These are phyloP conservation scores for Narcine bancroftii DNA, from an alignment of 2,113 vertebrate species.

Conservation along the genomic window DNA sequence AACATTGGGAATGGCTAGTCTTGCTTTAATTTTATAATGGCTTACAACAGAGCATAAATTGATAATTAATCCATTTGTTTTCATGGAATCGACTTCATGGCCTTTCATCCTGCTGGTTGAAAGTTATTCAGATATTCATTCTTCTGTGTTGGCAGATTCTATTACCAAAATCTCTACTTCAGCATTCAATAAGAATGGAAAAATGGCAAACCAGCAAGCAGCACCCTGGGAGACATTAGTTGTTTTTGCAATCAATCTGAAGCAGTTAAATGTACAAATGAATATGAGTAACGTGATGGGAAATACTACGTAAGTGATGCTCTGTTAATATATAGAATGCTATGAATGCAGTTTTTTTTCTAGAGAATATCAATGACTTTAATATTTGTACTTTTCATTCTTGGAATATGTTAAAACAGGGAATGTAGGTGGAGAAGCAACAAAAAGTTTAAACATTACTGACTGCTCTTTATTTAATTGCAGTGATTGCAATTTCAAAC, in stretches of 20 bases:
- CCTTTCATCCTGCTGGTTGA: background rate
- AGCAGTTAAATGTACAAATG: slow-evolving; percentile 95
- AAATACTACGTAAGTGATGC: slow-evolving; percentile 82
- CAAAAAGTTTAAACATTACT: background rate
- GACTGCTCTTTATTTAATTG: background rate
- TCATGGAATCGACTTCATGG: background rate
- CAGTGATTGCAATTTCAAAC: background rate
- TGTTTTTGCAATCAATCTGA: slow-evolving; percentile 94
- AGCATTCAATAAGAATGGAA: slow-evolving; percentile 74
- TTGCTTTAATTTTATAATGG: background rate
- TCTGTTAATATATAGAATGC: background rate
- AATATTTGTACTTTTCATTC: background rate
- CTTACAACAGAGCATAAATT: background rate
- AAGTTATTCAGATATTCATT: slow-evolving; percentile 13
- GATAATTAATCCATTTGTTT: background rate
- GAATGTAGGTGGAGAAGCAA: background rate
- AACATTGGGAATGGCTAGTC: background rate
- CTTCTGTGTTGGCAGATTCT: slow-evolving; percentile 59
- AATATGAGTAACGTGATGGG: slow-evolving; percentile 99
- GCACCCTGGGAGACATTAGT: slow-evolving; percentile 94
- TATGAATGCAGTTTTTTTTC: background rate
- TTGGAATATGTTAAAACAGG: background rate
- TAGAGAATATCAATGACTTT: background rate
- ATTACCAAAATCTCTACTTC: slow-evolving; percentile 86
- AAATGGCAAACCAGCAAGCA: slow-evolving; percentile 79